A percentile compares a stretch with the other conserved stretches of the same genome.
Conservation (phyloP, 2,113 vertebrate species). For the Pantherophis guttatus region DNA sequence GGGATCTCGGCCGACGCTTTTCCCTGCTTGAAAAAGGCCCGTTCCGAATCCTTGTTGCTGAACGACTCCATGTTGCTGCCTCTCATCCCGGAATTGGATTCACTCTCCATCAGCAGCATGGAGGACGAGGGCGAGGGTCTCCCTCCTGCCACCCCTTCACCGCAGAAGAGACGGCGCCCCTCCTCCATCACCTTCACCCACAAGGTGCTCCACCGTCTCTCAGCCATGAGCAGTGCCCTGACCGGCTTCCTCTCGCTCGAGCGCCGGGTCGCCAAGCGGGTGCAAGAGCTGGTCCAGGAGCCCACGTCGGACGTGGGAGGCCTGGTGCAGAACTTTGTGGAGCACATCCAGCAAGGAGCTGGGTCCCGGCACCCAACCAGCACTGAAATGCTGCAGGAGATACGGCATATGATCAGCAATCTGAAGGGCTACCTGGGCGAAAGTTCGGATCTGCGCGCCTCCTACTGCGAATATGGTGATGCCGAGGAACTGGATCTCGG, state of each 20-base stretch:
- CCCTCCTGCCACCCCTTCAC: slow-evolving; percentile 10
- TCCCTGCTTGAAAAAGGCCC: slow-evolving; percentile 30
- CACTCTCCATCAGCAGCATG: slow-evolving; percentile 74
- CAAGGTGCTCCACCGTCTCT: slow-evolving; percentile 76
- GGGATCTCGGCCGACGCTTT: slow-evolving; percentile 40
- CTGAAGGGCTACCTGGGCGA: slow-evolving; percentile 75
- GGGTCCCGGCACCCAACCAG: slow-evolving; percentile 40
- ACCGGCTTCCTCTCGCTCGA: slow-evolving; percentile 70
- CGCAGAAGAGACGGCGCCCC: background rate
- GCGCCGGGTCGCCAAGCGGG: slow-evolving; percentile 70
- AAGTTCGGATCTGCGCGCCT: slow-evolving; percentile 67
- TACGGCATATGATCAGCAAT: slow-evolving; percentile 75
- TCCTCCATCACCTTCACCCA: slow-evolving; percentile 61
- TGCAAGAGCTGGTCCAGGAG: slow-evolving; percentile 74
- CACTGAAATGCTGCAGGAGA: slow-evolving; percentile 80
- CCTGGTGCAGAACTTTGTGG: slow-evolving; percentile 63
- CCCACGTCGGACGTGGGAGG: slow-evolving; percentile 66
- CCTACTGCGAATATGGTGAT: slow-evolving; percentile 39
- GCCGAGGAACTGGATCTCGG: slow-evolving; percentile 1
- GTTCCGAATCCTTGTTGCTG: slow-evolving; percentile 29
- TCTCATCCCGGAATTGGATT: slow-evolving; percentile 63
- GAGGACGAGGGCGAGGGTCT: slow-evolving; percentile 71
- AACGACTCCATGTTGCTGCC: slow-evolving; percentile 45
- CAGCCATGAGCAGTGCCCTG: slow-evolving; percentile 73
- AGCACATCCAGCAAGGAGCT: slow-evolving; percentile 41